Conservation (phyloP, 2,888 invertebrate species). For the Drosophila algonquin region DNA sequence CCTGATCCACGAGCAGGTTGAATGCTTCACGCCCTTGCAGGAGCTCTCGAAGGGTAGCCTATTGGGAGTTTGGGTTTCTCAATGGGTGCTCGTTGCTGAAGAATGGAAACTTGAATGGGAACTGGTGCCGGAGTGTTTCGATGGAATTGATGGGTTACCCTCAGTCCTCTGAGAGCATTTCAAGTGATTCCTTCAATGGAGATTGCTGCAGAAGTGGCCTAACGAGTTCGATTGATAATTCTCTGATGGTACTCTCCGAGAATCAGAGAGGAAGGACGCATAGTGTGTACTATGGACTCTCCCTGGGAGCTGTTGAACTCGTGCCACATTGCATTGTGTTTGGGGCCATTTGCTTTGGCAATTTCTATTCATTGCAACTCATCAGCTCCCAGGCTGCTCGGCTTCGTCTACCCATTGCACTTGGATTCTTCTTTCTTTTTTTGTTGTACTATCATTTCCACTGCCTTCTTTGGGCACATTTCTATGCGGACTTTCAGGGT, state of each 20-base stretch:
- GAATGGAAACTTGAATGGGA: too few species aligned
- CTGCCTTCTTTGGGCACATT: neutral
- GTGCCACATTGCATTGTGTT: conserved; percentile 9
- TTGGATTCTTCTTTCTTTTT: conserved; percentile 10
- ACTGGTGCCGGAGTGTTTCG: too few species aligned
- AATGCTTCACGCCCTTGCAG: conserved; percentile 22
- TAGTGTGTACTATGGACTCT: too few species aligned
- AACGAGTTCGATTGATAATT: too few species aligned
- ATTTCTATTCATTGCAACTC: conserved; percentile 51
- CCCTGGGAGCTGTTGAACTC: neutral
- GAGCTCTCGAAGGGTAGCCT: conserved; percentile 3
- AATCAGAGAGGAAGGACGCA: too few species aligned
- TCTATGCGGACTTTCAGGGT: conserved; percentile 20
- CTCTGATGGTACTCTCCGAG: too few species aligned
- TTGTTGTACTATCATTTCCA: too few species aligned
- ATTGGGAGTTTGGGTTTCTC: neutral
- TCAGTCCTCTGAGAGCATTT: too few species aligned
- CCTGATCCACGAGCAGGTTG: conserved; percentile 18
- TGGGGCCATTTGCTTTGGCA: conserved; percentile 46
- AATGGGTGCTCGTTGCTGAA: too few species aligned
- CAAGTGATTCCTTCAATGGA: too few species aligned
- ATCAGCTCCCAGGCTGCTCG: conserved; percentile 20
- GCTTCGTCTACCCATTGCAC: conserved; percentile 40
- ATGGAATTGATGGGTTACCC: too few species aligned
- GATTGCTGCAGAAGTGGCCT: too few species aligned